Conservation (phyloP, 2,797 vertebrate species). For the Semaprochilodus insignis region DNA sequence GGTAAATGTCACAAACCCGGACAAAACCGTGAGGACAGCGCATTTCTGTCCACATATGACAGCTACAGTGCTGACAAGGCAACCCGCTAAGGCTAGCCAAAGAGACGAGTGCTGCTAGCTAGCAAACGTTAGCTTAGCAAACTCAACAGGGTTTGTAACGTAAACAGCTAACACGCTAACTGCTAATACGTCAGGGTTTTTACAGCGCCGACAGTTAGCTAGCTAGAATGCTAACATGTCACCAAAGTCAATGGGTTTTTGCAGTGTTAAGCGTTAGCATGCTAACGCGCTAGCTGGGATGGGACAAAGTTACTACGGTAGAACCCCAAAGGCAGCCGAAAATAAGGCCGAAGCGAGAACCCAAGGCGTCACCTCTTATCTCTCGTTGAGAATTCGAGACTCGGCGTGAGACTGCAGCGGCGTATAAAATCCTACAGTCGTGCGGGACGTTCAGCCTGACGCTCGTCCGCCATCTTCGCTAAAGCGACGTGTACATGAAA, state of each 20-base stretch:
- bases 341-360: background rate
- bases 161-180: background rate
- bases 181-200: too few species aligned
- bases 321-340: too few species aligned
- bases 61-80: slow-evolving; percentile 20
- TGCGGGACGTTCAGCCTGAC: slow-evolving; percentile 75
- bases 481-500: slow-evolving; percentile 87
- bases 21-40: background rate
- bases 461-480: slow-evolving; percentile 82
- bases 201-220: too few species aligned
- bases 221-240: background rate
- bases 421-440: slow-evolving; percentile 74
- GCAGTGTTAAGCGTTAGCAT: slow-evolving; percentile 29
- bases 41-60: background rate
- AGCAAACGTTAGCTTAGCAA: background rate
- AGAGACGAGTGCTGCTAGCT: too few species aligned
- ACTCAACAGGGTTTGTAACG: background rate
- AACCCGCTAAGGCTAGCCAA: background rate
- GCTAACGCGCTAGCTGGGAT: slow-evolving; percentile 7
- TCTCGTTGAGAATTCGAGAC: slow-evolving; percentile 60
- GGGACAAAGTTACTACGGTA: too few species aligned
- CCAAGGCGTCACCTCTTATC: slow-evolving; percentile 16
- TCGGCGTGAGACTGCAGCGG: slow-evolving; percentile 51
- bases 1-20: too few species aligned
- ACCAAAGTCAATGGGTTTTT: background rate